phyloP scores from a whole-genome alignment of 2,797 vertebrate species.

The Tauraco hartlaubi region DNA sequence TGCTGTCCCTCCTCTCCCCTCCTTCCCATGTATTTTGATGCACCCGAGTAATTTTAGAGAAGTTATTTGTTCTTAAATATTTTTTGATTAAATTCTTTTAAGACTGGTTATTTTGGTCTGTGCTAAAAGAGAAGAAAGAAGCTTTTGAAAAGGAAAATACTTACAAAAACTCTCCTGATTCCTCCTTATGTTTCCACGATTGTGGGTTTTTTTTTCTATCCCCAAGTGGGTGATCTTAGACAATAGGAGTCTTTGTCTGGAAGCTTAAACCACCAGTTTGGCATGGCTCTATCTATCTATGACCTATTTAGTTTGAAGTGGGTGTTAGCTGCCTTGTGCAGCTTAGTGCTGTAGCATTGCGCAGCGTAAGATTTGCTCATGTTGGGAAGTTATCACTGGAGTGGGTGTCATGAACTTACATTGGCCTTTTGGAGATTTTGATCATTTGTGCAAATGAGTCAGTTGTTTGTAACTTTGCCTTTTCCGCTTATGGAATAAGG shows the following conservation, averaged over 20 bases:
- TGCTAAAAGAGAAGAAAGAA: background rate
- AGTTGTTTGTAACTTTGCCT: background rate
- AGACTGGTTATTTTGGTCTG: background rate
- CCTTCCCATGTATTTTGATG: background rate
- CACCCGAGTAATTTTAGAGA: background rate
- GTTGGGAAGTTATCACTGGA: background rate
- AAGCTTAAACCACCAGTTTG: slow-evolving; percentile 5
- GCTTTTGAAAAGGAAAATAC: background rate
- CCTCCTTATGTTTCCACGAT: background rate
- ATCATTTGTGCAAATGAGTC: background rate
- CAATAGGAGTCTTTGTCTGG: slow-evolving; percentile 66
- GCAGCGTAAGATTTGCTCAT: background rate
- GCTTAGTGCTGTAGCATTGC: background rate
- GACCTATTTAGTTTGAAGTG: slow-evolving; percentile 59
- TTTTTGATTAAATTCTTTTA: background rate
- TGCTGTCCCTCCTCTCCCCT: background rate
- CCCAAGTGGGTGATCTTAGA: slow-evolving; percentile 13
- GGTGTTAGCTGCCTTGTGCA: background rate
- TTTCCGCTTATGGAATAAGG: background rate
- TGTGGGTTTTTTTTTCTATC: background rate
- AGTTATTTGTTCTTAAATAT: background rate
- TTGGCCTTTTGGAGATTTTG: background rate
- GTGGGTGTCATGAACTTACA: background rate
- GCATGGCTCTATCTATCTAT: slow-evolving; percentile 34
- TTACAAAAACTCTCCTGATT: background rate